These are phyloP conservation scores for Oncorhynchus masou DNA, from an alignment of 2,113 vertebrate genomes.

Conservation along the genomic window DNA sequence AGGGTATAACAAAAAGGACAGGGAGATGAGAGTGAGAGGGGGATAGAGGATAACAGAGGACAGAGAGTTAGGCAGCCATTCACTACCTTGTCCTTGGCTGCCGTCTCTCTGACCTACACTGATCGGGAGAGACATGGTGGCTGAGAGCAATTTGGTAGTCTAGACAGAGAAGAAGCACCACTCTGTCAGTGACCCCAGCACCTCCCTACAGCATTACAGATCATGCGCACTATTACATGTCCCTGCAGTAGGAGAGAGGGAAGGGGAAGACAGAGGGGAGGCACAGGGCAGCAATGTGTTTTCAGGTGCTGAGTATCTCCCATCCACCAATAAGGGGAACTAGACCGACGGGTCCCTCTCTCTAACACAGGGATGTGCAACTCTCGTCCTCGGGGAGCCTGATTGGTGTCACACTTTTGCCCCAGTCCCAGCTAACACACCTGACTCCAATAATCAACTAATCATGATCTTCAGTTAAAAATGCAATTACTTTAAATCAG, in stretches of 20 bases:
- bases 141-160: conserved; percentile 19
- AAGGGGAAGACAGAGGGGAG: background rate
- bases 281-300: background rate
- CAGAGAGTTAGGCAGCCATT: background rate
- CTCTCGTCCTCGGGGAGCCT: too few relatives aligned
- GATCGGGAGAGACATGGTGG: conserved; percentile 16
- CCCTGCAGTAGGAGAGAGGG: background rate
- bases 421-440: too few relatives aligned
- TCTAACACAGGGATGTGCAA: background rate
- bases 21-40: background rate
- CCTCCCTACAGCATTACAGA: background rate
- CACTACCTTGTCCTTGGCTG: background rate
- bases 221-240: background rate
- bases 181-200: background rate
- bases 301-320: too few relatives aligned
- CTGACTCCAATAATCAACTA: too few relatives aligned
- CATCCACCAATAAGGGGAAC: background rate
- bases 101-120: conserved; percentile 1
- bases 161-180: conserved; percentile 5
- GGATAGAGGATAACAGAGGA: background rate
- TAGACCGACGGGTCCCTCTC: background rate
- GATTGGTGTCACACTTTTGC: too few relatives aligned
- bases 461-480: too few relatives aligned
- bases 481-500: too few relatives aligned
- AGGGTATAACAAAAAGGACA: background rate